Evolutionary conservation across 1,140 invertebrate species (phyloP).

Genomic region (Euura lappo): DNA sequence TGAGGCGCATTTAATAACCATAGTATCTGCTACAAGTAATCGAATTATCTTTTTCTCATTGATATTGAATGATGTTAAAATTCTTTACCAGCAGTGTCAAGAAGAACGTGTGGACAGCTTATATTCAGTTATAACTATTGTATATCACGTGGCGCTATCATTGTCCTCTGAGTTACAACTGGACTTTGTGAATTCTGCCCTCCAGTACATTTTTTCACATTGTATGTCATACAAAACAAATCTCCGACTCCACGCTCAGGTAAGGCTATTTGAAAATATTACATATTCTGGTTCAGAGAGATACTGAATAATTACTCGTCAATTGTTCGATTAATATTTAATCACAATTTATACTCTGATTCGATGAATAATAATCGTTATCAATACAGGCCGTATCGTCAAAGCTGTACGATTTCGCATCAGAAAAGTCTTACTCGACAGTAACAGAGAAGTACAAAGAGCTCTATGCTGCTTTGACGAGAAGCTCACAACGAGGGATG

Average conservation of each 20-base stretch:
- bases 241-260: conserved; percentile 79
- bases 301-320: no score
- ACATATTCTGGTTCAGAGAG: conserved; percentile 33
- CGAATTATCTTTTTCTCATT: no score
- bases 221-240: conserved; percentile 85
- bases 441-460: conserved; percentile 55
- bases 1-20: no score
- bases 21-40: no score
- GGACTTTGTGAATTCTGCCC: conserved; percentile 49
- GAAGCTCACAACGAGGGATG: conserved; percentile 55
- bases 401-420: conserved; percentile 58
- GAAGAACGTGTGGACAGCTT: conserved; percentile 59
- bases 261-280: conserved; percentile 40
- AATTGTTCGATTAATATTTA: conserved; percentile 34
- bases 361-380: conserved; percentile 41
- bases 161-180: conserved; percentile 35
- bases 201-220: conserved; percentile 67
- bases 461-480: conserved; percentile 41
- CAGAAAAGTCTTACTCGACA: conserved; percentile 44
- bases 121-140: conserved; percentile 61
- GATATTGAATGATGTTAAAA: conserved; percentile 16
- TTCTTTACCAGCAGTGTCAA: conserved; percentile 44
- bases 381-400: conserved; percentile 46
- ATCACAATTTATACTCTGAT: conserved; percentile 22
- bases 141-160: conserved; percentile 55